Conservation (phyloP, 1,140 invertebrate genomes). For the Onthophagus taurus region DNA sequence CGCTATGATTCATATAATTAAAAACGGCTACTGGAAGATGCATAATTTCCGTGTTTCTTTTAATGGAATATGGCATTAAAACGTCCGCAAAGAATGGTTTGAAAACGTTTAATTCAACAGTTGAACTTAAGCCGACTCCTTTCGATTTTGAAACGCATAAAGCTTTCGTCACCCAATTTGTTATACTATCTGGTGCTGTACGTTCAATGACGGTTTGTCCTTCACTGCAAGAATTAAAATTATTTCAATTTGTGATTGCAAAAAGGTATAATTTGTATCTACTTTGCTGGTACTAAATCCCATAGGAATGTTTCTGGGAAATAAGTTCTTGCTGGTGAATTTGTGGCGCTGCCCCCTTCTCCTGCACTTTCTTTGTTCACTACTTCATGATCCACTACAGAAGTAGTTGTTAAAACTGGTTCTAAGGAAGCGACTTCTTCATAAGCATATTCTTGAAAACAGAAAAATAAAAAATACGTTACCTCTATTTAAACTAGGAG, state of each 20-base stretch:
- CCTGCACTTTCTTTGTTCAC: not conserved
- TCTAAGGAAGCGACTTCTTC: not conserved
- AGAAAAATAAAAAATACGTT: not conserved
- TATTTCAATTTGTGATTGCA: not conserved
- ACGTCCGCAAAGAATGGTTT: conserved; percentile 66
- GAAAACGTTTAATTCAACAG: conserved; percentile 51
- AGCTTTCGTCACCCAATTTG: conserved; percentile 61
- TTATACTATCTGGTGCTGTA: conserved; percentile 61
- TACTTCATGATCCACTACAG: conserved; percentile 2
- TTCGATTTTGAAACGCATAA: conserved; percentile 53
- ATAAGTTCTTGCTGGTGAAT: conserved; percentile 41
- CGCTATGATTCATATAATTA: conserved; percentile 57
- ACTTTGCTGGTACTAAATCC: conserved; percentile 49
- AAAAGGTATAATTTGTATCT: conserved; percentile 4
- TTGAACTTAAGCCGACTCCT: conserved; percentile 53
- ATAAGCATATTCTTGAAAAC: not conserved
- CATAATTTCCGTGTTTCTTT: conserved; percentile 57
- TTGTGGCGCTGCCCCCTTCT: no score
- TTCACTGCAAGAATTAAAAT: not conserved
- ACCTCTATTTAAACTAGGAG: not conserved
- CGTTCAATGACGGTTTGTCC: no score
- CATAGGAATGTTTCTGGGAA: conserved; percentile 66
- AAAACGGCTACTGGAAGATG: conserved; percentile 59
- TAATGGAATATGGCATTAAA: conserved; percentile 59
- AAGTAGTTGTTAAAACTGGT: not conserved